Base-by-base conservation (phyloP, 2,888 invertebrate species). In the Pseudoips prasinana region DNA sequence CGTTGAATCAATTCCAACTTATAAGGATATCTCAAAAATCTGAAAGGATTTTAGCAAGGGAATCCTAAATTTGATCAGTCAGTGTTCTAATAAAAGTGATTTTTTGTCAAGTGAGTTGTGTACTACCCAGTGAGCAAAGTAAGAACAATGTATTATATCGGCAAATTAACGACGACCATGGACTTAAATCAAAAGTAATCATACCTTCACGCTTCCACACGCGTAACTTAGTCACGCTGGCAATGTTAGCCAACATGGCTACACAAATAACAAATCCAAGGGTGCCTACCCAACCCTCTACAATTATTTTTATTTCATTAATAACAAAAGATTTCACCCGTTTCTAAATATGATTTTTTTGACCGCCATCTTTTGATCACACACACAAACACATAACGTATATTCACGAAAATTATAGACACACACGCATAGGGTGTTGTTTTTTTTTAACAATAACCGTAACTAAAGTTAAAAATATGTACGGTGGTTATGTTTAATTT, bases 241-340 rank as follows among this genome's bases (percentile, higher is more conserved):
- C 64, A 73, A 73, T 84, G 84, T 85, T 72, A 70, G 51, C 64
- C 77, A 85, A 86, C 83, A 81, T 78, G 79, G 82, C 79, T 49
- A 41, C 73, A 44, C 35, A 52, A 49, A 45, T 53, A 43, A 46
- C 38, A 36, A 43, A 81, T 63, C n/a, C n/a, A n/a, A n/a, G n/a
- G n/a, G n/a, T n/a, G n/a, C n/a, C n/a, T n/a, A n/a, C n/a, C n/a
- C n/a, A n/a, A n/a, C n/a, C 66, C 52, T 70, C 65, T 43, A 76
- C 74, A 81, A 82, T 78, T 83, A 83, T 78, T 80, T 81, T 83
- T 72, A 81, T 83, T 83, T 75, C 76, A 82, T 85, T 83, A 84
- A 69, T 82, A 83, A 87, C 86, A 87, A 88, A 77, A 83, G 76
- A 81, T 83, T 85, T 84, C 81, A 84, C 83, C 83, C 85, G 76